Conservation (phyloP, 2,797 vertebrate species). For the Salmo trutta region DNA sequence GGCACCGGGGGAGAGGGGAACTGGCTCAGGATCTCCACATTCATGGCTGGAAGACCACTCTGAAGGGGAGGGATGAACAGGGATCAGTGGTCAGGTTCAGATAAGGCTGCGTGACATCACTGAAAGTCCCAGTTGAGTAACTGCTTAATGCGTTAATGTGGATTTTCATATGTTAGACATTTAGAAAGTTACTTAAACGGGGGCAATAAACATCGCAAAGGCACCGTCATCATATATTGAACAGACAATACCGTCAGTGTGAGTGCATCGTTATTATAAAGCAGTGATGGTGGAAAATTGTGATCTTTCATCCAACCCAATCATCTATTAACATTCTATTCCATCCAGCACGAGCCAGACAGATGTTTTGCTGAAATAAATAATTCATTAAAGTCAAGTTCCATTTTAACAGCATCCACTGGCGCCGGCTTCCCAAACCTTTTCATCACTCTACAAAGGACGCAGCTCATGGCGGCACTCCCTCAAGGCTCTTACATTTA, state of each 20-base stretch:
- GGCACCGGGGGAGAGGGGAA: slow-evolving; percentile 92
- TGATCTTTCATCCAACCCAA: slow-evolving; percentile 24
- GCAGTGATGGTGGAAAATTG: too few relatives aligned
- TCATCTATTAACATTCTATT: slow-evolving; percentile 13
- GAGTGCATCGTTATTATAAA: not conserved
- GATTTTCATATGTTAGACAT: not conserved
- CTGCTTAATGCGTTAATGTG: not conserved
- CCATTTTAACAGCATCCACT: slow-evolving; percentile 42
- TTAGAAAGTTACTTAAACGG: not conserved
- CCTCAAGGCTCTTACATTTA: slow-evolving; percentile 52
- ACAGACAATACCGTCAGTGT: not conserved
- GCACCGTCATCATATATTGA: not conserved
- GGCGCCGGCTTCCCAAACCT: slow-evolving; percentile 23
- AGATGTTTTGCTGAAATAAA: slow-evolving; percentile 20
- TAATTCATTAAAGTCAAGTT: slow-evolving; percentile 35
- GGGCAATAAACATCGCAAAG: not conserved
- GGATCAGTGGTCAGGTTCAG: not conserved
- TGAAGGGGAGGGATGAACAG: slow-evolving; percentile 54
- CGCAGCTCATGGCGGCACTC: slow-evolving; percentile 25
- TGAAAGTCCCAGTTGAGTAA: not conserved
- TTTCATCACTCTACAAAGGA: slow-evolving; percentile 31
- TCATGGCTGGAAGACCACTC: slow-evolving; percentile 91
- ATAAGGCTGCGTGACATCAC: not conserved
- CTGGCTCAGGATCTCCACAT: slow-evolving; percentile 89
- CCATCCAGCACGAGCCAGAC: slow-evolving; percentile 16